Conservation (phyloP, 2,888 invertebrate genomes). For the Lissonota sp. region DNA sequence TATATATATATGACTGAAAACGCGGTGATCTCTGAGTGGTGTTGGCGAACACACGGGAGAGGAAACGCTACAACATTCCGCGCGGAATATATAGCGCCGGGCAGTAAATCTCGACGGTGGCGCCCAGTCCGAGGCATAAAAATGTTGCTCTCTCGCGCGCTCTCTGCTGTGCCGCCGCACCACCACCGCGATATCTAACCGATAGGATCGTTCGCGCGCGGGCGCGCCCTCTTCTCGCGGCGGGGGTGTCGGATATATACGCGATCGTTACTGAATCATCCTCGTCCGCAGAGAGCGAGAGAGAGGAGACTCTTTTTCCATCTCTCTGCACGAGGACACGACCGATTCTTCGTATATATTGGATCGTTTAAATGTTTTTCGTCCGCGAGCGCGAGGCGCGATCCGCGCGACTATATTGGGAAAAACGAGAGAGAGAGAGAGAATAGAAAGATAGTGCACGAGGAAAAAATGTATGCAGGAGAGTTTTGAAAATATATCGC, state of each 20-base stretch:
- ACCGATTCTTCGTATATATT: constrained; percentile 64
- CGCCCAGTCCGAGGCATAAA: constrained; percentile 73
- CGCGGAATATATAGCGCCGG: constrained; percentile 59
- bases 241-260: constrained; percentile 46
- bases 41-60: constrained; percentile 40
- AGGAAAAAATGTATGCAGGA: constrained; percentile 38
- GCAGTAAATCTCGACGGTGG: constrained; percentile 73
- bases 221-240: constrained; percentile 42
- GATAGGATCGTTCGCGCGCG: constrained; percentile 65
- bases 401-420: constrained; percentile 45
- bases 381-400: too few relatives aligned
- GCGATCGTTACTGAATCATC: constrained; percentile 67
- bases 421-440: constrained; percentile 13
- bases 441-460: constrained; percentile 25
- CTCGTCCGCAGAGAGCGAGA: constrained; percentile 37
- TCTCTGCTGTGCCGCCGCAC: constrained; percentile 46
- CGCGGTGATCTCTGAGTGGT: constrained; percentile 38
- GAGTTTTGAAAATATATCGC: constrained; percentile 49
- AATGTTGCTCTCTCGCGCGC: constrained; percentile 69
- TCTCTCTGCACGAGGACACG: constrained; percentile 34
- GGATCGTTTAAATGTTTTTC: constrained; percentile 66
- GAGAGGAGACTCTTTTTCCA: constrained; percentile 5
- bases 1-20: constrained; percentile 38
- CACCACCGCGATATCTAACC: constrained; percentile 69
- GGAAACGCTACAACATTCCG: constrained; percentile 63